Base-by-base conservation (phyloP, 2,797 vertebrate species). In the Sitta carolinensis region DNA sequence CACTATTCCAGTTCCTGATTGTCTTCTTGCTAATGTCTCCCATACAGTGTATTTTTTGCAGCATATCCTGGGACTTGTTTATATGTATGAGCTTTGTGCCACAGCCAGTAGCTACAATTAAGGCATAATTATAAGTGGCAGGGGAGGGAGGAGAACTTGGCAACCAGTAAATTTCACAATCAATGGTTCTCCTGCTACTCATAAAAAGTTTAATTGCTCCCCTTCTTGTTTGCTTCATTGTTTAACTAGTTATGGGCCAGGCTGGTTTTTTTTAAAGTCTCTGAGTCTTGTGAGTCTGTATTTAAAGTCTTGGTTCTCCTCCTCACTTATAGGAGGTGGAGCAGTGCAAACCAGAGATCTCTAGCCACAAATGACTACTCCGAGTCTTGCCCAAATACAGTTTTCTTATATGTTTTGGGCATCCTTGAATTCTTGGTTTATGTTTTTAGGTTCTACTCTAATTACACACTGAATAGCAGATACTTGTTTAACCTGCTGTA, bases 61-160 rank as follows among this genome's bases (percentile, higher is more conserved):
- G 77, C 57, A 79, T 77, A 81, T 82, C 83, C 70, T 91, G 92
- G 59, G 79, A 93, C 69, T 94, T 96, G 83, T 96, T 97, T 96
- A 86, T 82, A 32, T 63, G 63, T 59, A 84, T 78, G 84, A 96
- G 88, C 63, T 96, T 93, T 82, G 59, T 96, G 85, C 87, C 70
- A 76, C 92, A 86, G 89, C 91, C 89, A 90, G 94, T 95, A 97
- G 92, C 94, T 94, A 91, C 95, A 94, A 97, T 96, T 96, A 95
- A 94, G 85, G 83, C 80, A 79, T 93, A 95, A 97, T 96, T 96
- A 95, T 67, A 95, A 86, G 87, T 90, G 79, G 89, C 91, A 86
- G 74, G 55, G 74, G 73, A 86, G 59, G 80, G 89, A 96, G 80
- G 84, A 96, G 94, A 95, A 90, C 43, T 90, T 93, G 87, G 76